Base-by-base conservation (phyloP, 2,797 vertebrate species). In the Acanthornis magna region DNA sequence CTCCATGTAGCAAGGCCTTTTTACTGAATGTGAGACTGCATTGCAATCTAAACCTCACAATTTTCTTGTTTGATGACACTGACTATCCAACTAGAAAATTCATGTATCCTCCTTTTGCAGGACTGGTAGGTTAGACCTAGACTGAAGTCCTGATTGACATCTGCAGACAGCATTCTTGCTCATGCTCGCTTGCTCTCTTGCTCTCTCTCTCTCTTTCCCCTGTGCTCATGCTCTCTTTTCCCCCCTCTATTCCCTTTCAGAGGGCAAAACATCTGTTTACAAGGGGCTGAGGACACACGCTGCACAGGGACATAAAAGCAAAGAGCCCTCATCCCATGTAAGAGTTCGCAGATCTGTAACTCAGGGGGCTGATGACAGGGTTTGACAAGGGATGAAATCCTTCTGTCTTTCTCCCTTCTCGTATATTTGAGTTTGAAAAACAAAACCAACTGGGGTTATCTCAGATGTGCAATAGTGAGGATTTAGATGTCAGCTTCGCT, bases 131-230 rank as follows among this genome's bases (percentile, higher is more conserved):
- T 86, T 95, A 94, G 82, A 96, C 92, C 81, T 70, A 91, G 89
- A 81, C 87, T 86, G 95, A 91, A 94, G 95, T 93, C 95, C 94
- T 97, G 93, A 93, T 81, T 97, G 95, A 96, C 95, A 92, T 94
- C 87, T 93, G 95, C 95, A 96, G 91, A 70, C 89, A 89, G 89
- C 89, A 88, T 94, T 96, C 82, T 88, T 90, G 79, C 87, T 89
- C 72, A 20, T 74, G 82, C 81, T 92, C 19, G 2, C 17, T 42
- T 71, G 4, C 60, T 30, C 77, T 47, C 63, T 32, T 42, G 40
- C 48, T n/a, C 61, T 5, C 17, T 53, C 5, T 11, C 40, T 20
- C 34, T 47, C 20, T 5, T 20, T 48, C 34, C 13, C 13, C 40
- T 54, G 10, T 82, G 63, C 43, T 85, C 16, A 9, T 5, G 25